Conservation (phyloP, 2,113 vertebrate genomes). For the Menidia beryllina region DNA sequence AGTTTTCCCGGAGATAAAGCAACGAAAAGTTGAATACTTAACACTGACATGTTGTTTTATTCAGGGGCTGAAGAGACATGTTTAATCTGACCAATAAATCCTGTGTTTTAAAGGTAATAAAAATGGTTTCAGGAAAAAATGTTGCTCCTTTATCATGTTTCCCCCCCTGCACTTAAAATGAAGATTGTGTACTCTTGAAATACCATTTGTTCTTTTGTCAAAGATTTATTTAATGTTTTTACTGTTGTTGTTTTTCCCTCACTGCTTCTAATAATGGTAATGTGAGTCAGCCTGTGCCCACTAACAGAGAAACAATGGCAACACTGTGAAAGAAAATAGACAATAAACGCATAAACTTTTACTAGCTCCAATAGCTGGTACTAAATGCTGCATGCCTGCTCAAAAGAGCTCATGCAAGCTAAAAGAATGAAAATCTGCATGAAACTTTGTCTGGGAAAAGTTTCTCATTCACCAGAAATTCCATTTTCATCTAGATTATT, state of each 20-base stretch:
- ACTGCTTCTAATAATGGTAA: not conserved
- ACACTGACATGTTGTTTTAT: slow-evolving; percentile 36
- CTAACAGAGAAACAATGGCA: not conserved
- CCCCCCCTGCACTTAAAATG: no score
- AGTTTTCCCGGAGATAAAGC: slow-evolving; percentile 35
- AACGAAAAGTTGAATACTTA: slow-evolving; percentile 42
- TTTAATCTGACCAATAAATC: slow-evolving; percentile 57
- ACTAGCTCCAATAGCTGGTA: not conserved
- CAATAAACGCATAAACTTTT: not conserved
- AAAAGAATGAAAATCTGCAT: not conserved
- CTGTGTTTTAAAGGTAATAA: slow-evolving; percentile 26
- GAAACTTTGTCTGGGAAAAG: not conserved
- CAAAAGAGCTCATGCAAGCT: not conserved
- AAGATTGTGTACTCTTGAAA: no score
- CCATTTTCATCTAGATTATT: not conserved
- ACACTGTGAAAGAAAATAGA: not conserved
- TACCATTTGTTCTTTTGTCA: no score
- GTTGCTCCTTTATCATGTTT: no score
- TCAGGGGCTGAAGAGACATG: slow-evolving; percentile 39
- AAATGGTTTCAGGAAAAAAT: not conserved
- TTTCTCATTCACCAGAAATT: not conserved
- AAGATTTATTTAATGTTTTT: not conserved
- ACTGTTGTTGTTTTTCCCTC: not conserved
- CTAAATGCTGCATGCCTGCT: not conserved
- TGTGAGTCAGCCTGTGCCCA: not conserved